A percentile compares a stretch with the other conserved stretches of the same genome.
Conservation (phyloP, 2,888 invertebrate genomes). For the Lissonota sp. region DNA sequence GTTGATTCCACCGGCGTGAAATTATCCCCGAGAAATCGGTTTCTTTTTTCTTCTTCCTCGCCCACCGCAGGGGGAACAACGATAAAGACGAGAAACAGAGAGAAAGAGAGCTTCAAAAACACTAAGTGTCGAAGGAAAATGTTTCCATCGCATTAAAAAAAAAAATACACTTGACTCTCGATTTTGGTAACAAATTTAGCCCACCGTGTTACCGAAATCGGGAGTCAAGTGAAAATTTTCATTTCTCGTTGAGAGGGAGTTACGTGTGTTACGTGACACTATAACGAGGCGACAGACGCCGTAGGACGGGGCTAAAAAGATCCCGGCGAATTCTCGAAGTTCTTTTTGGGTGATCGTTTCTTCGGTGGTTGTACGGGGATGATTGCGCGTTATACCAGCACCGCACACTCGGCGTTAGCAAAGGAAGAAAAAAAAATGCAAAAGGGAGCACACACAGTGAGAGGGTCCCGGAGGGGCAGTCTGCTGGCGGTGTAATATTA, state of each 20-base stretch:
- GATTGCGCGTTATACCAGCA: slow-evolving; percentile 31
- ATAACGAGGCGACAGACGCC: too few species aligned
- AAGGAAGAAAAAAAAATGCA: slow-evolving; percentile 8
- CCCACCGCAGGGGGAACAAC: neutral
- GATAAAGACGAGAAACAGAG: neutral
- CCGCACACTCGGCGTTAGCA: slow-evolving; percentile 25
- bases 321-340: neutral
- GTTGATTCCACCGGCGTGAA: slow-evolving; percentile 43
- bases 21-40: slow-evolving; percentile 14
- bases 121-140: too few species aligned
- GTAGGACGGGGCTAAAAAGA: too few species aligned
- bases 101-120: neutral
- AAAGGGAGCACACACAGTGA: slow-evolving; percentile 4
- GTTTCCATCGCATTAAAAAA: too few species aligned
- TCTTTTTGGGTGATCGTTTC: slow-evolving; percentile 30
- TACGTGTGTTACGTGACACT: too few species aligned
- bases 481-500: slow-evolving; percentile 79
- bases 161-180: too few species aligned
- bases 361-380: slow-evolving; percentile 17
- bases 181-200: too few species aligned
- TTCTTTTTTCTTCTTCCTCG: neutral
- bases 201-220: too few species aligned
- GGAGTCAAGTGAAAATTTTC: too few species aligned
- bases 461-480: slow-evolving; percentile 62
- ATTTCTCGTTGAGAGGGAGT: too few species aligned